These are phyloP conservation scores for Tenthredo scrophulariae DNA, from an alignment of 2,888 invertebrate genomes.

Conservation along the genomic window DNA sequence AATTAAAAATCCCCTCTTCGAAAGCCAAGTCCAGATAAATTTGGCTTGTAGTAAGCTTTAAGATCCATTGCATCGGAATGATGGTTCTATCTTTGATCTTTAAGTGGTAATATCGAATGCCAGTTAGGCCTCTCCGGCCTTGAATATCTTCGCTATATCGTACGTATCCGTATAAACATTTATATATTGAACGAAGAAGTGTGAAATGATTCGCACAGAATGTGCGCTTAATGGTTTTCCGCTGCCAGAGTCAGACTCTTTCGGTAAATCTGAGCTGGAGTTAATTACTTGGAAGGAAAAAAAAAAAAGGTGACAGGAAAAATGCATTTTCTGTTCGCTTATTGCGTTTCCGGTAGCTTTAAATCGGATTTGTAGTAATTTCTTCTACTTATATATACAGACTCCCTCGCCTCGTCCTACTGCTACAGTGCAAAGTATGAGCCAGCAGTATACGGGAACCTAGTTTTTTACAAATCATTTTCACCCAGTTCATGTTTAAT, in stretches of 20 bases:
- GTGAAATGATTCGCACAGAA: background rate
- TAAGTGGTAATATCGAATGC: slow-evolving; percentile 8
- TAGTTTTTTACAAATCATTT: background rate
- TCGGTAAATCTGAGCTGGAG: background rate
- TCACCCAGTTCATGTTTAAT: background rate
- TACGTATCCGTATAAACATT: background rate
- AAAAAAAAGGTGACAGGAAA: background rate
- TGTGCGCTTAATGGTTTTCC: background rate
- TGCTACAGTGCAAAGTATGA: background rate
- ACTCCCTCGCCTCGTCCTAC: background rate
- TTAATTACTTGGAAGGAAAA: slow-evolving; percentile 13
- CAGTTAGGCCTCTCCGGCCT: background rate
- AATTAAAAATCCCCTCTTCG: background rate
- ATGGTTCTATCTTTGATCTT: slow-evolving; percentile 22
- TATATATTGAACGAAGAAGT: background rate
- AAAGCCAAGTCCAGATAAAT: background rate
- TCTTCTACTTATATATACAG: slow-evolving; percentile 10
- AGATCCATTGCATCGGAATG: background rate
- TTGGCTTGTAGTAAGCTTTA: background rate
- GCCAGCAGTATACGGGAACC: background rate
- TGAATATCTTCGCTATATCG: slow-evolving; percentile 11
- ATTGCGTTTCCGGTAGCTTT: background rate
- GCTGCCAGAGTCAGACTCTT: background rate
- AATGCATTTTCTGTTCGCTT: slow-evolving; percentile 13
- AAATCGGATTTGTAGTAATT: slow-evolving; percentile 24